Evolutionary conservation across 2,797 vertebrate species (phyloP), one percentile per base, ranked within the genome.

Genomic region (Pachyuromys duprasi): DNA sequence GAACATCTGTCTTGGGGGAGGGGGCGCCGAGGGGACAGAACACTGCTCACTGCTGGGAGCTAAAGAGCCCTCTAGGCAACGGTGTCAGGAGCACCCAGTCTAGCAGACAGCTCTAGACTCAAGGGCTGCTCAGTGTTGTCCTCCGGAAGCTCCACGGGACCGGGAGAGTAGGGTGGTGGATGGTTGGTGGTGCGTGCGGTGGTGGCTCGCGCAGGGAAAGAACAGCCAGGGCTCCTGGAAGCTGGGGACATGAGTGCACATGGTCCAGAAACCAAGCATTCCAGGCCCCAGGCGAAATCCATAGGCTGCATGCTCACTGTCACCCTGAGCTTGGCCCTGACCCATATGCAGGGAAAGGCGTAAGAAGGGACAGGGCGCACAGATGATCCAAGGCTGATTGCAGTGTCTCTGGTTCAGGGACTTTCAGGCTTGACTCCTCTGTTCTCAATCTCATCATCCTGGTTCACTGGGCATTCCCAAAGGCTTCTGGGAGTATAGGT

Each of bases 401-500:
- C 79, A 89, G 87, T 45, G 93, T 79, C 42, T 91, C 76, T 86
- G 63, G 60, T 28, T 92, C 93, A 90, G 78, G 83, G 83, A 67
- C 33, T 88, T 94, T 84, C 60, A 81, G 84, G 17, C 80, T 94
- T 69, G 72, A 93, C 39, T 90, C 75, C 60, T 87, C n/a, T 74
- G 49, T 84, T 91, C 70, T 96, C 95, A 57, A 57, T 90, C 20
- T 80, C 91, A 81, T 78, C 62, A 20, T 94, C n/a, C 80, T 12
- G 22, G 65, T 88, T 72, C n/a, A 90, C 45, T 14, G 24, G 80
- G 86, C 83, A 90, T 87, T 86, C 81, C 79, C 22, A 3, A 93
- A 92, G 88, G 74, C 70, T 94, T 93, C 78, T 67, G 81, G 88
- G 95, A 95, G 65, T 24, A 87, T 0, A 93, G n/a, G 14, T 83